Percentiles rank a stretch among this genome's conserved stretches.
These are phyloP conservation scores for Eledone cirrhosa DNA, from an alignment of 2,888 invertebrate genomes.

Conservation along the genomic window DNA sequence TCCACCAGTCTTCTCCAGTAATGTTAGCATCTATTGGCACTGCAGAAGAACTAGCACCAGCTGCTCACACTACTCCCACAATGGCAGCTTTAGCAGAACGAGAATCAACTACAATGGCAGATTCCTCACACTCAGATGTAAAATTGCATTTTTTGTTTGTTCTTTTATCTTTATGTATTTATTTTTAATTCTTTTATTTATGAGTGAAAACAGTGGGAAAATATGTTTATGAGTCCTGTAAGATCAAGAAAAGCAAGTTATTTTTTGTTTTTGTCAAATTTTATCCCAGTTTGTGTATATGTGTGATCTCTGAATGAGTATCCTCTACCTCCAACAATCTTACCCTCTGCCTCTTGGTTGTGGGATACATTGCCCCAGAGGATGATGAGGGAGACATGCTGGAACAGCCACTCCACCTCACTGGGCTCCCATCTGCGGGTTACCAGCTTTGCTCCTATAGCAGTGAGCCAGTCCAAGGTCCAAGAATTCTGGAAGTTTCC, in stretches of 20 bases:
- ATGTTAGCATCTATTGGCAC: conserved; percentile 20
- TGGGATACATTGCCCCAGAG: too few species aligned
- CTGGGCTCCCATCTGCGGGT: too few species aligned
- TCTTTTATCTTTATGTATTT: not conserved
- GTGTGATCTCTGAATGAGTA: too few species aligned
- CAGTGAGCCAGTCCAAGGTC: not conserved
- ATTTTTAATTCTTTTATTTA: not conserved
- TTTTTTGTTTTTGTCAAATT: not conserved
- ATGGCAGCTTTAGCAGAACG: conserved; percentile 31
- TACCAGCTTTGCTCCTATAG: not conserved
- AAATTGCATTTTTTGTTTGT: not conserved
- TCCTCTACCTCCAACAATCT: too few species aligned
- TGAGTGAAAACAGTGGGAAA: not conserved
- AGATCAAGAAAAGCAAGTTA: too few species aligned
- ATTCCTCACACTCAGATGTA: conserved; percentile 38
- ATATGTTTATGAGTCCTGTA: too few species aligned
- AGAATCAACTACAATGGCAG: conserved; percentile 35
- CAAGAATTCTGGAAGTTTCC: too few species aligned
- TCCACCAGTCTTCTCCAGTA: conserved; percentile 7
- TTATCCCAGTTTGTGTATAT: not conserved
- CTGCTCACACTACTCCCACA: conserved; percentile 2
- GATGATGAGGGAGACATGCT: too few species aligned
- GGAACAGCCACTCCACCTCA: too few species aligned
- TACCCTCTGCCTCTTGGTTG: not conserved
- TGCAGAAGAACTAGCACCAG: conserved; percentile 5